A percentile compares a stretch with the other conserved stretches of the same genome.
phyloP scores from a whole-genome alignment of 2,113 vertebrate genomes.

The Orycteropus afer region DNA sequence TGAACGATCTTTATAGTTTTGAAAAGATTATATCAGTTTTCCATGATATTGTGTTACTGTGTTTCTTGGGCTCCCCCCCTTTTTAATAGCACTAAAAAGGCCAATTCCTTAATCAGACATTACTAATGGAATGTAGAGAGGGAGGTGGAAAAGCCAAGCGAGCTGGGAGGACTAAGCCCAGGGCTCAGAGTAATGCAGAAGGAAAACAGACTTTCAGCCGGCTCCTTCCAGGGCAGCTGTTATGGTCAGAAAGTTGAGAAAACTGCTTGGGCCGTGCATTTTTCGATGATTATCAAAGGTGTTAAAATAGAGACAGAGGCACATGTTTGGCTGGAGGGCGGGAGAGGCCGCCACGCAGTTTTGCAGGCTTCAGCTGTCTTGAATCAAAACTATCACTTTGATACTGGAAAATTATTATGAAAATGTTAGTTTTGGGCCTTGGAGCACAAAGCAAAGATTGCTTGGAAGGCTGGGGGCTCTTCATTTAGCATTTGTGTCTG shows the following conservation, averaged over 20 bases:
- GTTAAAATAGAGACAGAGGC: constrained; percentile 89
- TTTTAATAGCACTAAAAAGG: constrained; percentile 88
- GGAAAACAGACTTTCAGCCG: constrained; percentile 82
- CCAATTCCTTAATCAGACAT: constrained; percentile 89
- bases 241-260: constrained; percentile 87
- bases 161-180: constrained; percentile 85
- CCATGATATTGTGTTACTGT: constrained; percentile 91
- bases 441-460: constrained; percentile 78
- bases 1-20: constrained; percentile 91
- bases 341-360: constrained; percentile 83
- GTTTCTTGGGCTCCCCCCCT: constrained; percentile 87
- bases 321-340: constrained; percentile 88
- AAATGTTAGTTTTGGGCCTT: constrained; percentile 92
- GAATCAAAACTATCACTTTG: constrained; percentile 91
- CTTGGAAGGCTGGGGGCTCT: constrained; percentile 79
- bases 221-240: constrained; percentile 84
- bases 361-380: constrained; percentile 89
- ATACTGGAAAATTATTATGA: constrained; percentile 92
- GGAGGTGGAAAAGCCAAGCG: constrained; percentile 84
- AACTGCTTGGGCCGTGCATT: constrained; percentile 88
- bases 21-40: constrained; percentile 93
- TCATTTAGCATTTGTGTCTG: constrained; percentile 82
- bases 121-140: constrained; percentile 88
- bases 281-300: constrained; percentile 92
- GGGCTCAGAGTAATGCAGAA: constrained; percentile 86